Evolutionary conservation across 2,113 vertebrate genomes (phyloP), one percentile per base, ranked within the genome.

Genomic region (Caracal caracal): DNA sequence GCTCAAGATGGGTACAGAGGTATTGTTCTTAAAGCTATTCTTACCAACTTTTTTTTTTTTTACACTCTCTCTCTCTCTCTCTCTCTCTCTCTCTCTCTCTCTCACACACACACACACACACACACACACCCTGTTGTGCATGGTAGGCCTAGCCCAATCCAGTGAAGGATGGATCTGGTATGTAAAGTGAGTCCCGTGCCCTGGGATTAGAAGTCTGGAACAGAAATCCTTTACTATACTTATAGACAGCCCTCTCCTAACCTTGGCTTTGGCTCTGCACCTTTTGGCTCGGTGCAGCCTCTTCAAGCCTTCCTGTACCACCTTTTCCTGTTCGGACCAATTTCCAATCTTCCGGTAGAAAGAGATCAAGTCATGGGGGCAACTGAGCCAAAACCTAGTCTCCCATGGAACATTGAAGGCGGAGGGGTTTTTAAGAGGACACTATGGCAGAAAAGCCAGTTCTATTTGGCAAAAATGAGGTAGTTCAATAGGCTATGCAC

Each of bases 401-500:
- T 94, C 93, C 88, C 37, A 53, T 12, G 28, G 92, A 81, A 87
- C 6, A 47, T 47, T 81, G 43, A 92, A 84, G 86, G n/a, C 53
- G 71, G 85, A 97, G n/a, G 88, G 95, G 81, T 93, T 97, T 97
- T 97, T 71, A 93, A 94, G 87, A 95, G 83, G 63, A 96, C n/a
- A 43, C 65, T 75, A 51, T 91, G 84, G 84, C 95, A 96, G 92
- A 96, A 95, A 89, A 96, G 68, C 80, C 93, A 71, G 93, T 80
- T 96, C 90, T 94, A 47, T 90, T 90, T 59, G 88, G 80, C 87
- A 97, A 93, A 97, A 96, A 96, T 88, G 98, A 98, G 98, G 98
- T 98, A 98, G 98, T 98, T 98, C 96, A 97, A 97, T 95, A n/a
- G 92, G 84, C 98, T 97, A 26, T 95, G 95, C 94, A 97, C 47